Percentiles rank a stretch among this genome's conserved stretches.
These are phyloP conservation scores for Neosilurus hyrtlii DNA, from an alignment of 2,797 vertebrate species.

Conservation along the genomic window DNA sequence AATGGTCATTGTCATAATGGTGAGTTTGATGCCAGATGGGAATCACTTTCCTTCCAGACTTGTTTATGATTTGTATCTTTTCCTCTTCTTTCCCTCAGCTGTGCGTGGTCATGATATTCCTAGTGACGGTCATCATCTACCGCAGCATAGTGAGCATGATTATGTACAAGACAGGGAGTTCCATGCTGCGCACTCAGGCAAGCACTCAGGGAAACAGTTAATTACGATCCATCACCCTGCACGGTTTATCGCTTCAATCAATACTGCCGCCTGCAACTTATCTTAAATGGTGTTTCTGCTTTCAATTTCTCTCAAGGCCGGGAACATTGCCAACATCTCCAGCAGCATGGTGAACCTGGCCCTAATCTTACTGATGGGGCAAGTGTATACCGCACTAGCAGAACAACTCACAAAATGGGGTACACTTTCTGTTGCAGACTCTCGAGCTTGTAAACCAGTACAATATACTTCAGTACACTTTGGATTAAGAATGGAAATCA, in stretches of 20 bases:
- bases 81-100: conserved; percentile 63
- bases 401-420: conserved; percentile 82
- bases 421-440: conserved; percentile 59
- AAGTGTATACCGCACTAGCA: conserved; percentile 78
- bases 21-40: conserved; percentile 56
- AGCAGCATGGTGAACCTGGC: conserved; percentile 77
- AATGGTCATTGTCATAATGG: conserved; percentile 80
- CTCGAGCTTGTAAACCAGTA: conserved; percentile 29
- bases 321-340: conserved; percentile 79
- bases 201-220: conserved; percentile 14
- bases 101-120: conserved; percentile 78
- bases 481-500: conserved; percentile 42
- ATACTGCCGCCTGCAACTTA: conserved; percentile 21
- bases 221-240: conserved; percentile 8
- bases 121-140: conserved; percentile 81
- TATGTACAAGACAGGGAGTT: conserved; percentile 76
- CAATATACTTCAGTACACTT: conserved; percentile 21
- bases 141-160: conserved; percentile 75
- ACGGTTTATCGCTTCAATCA: conserved; percentile 37
- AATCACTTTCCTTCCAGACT: background rate
- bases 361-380: conserved; percentile 78
- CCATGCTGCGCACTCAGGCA: conserved; percentile 78
- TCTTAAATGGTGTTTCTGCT: conserved; percentile 28
- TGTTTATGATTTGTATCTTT: background rate
- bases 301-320: conserved; percentile 65